Conservation (phyloP, 2,888 invertebrate genomes). For the Sialis fuliginosa region DNA sequence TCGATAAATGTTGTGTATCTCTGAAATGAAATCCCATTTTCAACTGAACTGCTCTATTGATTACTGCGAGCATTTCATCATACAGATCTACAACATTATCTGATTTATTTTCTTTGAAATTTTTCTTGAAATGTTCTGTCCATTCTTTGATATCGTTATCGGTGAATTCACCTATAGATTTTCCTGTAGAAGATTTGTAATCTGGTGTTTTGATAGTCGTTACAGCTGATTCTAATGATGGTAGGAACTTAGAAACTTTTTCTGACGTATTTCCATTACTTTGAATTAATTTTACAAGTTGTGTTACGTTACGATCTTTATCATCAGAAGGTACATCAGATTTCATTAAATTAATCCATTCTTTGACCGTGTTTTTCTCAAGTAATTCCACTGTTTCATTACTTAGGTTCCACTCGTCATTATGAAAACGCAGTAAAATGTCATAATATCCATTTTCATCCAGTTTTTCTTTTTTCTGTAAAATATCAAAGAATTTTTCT, state of each 20-base stretch:
- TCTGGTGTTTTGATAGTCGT: neutral
- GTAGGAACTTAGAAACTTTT: neutral
- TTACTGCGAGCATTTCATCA: conserved; percentile 7
- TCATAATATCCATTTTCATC: conserved; percentile 1
- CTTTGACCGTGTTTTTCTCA: neutral
- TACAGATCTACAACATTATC: neutral
- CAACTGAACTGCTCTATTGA: conserved; percentile 10
- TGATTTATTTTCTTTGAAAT: neutral
- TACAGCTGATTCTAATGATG: conserved; percentile 1
- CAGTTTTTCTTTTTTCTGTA: conserved; percentile 5
- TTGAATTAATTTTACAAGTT: neutral
- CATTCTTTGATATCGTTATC: conserved; percentile 4
- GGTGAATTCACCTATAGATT: neutral
- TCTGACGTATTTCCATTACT: neutral
- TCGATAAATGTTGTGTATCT: conserved; percentile 14
- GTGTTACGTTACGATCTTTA: neutral
- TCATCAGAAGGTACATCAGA: conserved; percentile 6
- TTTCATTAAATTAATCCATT: conserved; percentile 4
- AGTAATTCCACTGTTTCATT: conserved; percentile 6
- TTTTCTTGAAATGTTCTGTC: neutral
- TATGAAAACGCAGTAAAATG: conserved; percentile 8
- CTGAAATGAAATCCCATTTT: conserved; percentile 11
- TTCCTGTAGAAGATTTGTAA: neutral
- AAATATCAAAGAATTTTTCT: conserved; percentile 6
- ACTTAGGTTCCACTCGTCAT: conserved; percentile 8